These are phyloP conservation scores for Lottia gigantea DNA, from an alignment of 2,888 invertebrate species.

Conservation along the genomic window DNA sequence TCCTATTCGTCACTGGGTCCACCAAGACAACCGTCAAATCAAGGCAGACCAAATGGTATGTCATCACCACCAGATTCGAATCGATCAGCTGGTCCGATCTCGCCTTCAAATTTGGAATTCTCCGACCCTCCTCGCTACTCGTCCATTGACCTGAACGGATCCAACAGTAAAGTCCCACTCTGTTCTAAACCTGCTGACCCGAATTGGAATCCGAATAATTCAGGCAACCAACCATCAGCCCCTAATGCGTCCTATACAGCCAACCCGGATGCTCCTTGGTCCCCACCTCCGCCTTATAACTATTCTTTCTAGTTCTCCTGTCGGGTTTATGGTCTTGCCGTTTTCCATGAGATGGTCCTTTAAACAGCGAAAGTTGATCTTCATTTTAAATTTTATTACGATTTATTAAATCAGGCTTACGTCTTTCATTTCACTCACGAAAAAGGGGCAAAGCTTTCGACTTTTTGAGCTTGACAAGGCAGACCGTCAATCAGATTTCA, in stretches of 20 bases:
- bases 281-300: conserved; percentile 1
- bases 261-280: not conserved
- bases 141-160: not conserved
- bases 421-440: too few relatives aligned
- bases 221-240: not conserved
- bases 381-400: too few relatives aligned
- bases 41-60: not conserved
- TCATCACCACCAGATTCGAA: not conserved
- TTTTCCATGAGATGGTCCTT: too few relatives aligned
- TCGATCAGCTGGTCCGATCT: not conserved
- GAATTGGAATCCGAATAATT: not conserved
- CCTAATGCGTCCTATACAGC: not conserved
- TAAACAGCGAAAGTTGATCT: too few relatives aligned
- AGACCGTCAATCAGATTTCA: too few relatives aligned
- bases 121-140: not conserved
- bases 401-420: too few relatives aligned
- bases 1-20: not conserved
- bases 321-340: too few relatives aligned
- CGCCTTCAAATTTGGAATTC: not conserved
- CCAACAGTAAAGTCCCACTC: too few relatives aligned
- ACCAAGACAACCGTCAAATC: not conserved
- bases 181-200: not conserved
- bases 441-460: too few relatives aligned
- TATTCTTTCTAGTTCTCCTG: not conserved
- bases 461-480: too few relatives aligned